Evolutionary conservation across 2,888 invertebrate species (phyloP).

Genomic region (Acanthosoma haemorrhoidale): DNA sequence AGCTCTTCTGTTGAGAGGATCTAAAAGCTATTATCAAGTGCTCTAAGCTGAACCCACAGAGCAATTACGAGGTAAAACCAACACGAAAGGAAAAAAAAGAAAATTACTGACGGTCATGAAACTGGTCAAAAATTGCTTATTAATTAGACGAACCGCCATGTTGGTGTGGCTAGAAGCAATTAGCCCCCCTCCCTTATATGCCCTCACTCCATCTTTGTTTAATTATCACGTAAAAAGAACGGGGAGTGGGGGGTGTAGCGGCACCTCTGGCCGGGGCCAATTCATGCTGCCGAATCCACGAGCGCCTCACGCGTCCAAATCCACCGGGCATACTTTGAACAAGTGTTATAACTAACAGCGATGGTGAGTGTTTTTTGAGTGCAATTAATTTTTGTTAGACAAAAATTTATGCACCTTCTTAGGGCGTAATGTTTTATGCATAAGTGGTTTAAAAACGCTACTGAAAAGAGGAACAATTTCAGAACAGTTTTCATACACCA

Average conservation of each 20-base stretch:
- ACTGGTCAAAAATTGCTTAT: neutral
- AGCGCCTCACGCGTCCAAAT: too few species aligned
- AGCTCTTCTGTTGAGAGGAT: too few species aligned
- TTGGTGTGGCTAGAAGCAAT: slow-evolving; percentile 14
- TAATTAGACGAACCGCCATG: slow-evolving; percentile 17
- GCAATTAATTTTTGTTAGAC: too few species aligned
- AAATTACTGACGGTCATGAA: neutral
- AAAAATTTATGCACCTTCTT: too few species aligned
- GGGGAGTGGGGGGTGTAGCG: neutral
- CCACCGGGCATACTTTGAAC: too few species aligned
- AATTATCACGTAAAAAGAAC: slow-evolving; percentile 16
- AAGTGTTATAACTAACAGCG: too few species aligned
- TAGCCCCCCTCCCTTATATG: slow-evolving; percentile 5
- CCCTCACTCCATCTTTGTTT: slow-evolving; percentile 21
- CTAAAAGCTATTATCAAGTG: too few species aligned
- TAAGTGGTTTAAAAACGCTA: slow-evolving; percentile 2
- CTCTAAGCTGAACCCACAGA: too few species aligned
- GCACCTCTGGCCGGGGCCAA: neutral
- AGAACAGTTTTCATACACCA: neutral
- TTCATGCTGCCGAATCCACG: neutral
- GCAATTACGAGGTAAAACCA: too few species aligned
- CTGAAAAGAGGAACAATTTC: neutral
- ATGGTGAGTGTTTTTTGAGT: too few species aligned
- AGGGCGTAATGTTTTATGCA: neutral
- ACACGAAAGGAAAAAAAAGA: too few species aligned